Evolutionary conservation across 2,113 vertebrate genomes (phyloP), one percentile per base, ranked within the genome.

Genomic region (Tor tambroides): DNA sequence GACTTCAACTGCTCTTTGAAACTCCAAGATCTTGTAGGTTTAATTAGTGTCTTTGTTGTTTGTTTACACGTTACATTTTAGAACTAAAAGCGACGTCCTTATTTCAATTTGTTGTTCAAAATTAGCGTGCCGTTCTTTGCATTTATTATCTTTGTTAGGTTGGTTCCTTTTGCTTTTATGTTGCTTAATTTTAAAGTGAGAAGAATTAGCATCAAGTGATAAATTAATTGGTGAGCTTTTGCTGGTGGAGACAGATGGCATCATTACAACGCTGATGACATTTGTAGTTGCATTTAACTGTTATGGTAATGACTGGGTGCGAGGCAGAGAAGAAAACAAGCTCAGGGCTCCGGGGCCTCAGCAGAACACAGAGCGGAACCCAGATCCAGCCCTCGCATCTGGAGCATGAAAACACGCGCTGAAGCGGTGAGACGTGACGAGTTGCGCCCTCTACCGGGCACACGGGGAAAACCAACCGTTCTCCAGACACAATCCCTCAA

Each of bases 281-380:
- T 87, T 87, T 87, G 86, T 87, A 75, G 86, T 76, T 87, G 71
- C 54, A 84, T 87, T 67, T 78, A 89, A 87, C 86, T 77, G 77
- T 84, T 89, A 78, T 84, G 85, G 78, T 81, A 85, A 87, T 87
- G 83, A 82, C 26, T 76, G 59, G 80, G 72, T 78, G 67, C 65
- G 79, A 82, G 67, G 76, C 76, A 76, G 46, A 63, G 59, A 81
- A 56, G 82, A 85, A 87, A 89, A 89, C 80, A 87, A 89, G n/a
- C 82, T 26, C 28, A 56, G 23, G 79, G 56, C 80, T 80, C 79
- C 80, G 71, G 56, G 80, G 86, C 80, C 80, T 74, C 54, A 61
- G 65, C 32, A 38, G 85, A 87, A 82, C 46, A 86, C 26, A 76
- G 51, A 75, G 30, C 30, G 78, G 11, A 71, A 81, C 23, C 35